Conservation (phyloP, 2,888 invertebrate species). For the Poecilus cupreus region DNA sequence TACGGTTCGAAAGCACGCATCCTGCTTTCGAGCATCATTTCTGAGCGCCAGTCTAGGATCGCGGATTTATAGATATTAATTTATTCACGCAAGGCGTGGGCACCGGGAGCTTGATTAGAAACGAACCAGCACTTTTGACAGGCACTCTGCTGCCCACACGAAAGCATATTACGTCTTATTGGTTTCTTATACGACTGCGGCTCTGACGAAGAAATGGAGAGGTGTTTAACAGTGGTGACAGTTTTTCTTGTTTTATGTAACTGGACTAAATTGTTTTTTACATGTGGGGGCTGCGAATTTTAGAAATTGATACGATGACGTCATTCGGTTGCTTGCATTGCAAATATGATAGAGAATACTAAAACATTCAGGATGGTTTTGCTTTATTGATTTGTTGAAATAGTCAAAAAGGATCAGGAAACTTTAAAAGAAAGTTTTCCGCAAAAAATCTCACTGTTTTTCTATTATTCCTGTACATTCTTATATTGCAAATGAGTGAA, state of each 20-base stretch:
- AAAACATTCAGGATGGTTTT: too few species aligned
- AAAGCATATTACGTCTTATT: conserved; percentile 7
- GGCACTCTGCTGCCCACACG: conserved; percentile 7
- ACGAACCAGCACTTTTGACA: conserved; percentile 7
- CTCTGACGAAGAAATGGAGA: conserved; percentile 10
- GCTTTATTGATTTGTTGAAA: too few species aligned
- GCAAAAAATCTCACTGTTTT: too few species aligned
- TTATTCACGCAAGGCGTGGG: conserved; percentile 25
- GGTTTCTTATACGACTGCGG: neutral
- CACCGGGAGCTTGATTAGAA: conserved; percentile 30
- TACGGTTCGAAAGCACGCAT: neutral
- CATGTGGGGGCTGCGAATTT: neutral
- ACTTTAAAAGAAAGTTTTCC: too few species aligned
- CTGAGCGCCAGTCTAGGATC: neutral
- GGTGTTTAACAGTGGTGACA: conserved; percentile 22
- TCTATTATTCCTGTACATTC: too few species aligned
- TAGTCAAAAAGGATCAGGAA: too few species aligned
- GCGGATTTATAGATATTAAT: conserved; percentile 25
- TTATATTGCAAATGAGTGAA: too few species aligned
- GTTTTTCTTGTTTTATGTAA: conserved; percentile 7
- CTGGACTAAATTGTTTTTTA: neutral
- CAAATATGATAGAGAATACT: too few species aligned
- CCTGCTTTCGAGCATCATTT: neutral
- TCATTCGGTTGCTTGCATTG: too few species aligned
- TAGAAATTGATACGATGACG: too few species aligned